phyloP scores from a whole-genome alignment of 2,888 invertebrate genomes.

The Myathropa florea region DNA sequence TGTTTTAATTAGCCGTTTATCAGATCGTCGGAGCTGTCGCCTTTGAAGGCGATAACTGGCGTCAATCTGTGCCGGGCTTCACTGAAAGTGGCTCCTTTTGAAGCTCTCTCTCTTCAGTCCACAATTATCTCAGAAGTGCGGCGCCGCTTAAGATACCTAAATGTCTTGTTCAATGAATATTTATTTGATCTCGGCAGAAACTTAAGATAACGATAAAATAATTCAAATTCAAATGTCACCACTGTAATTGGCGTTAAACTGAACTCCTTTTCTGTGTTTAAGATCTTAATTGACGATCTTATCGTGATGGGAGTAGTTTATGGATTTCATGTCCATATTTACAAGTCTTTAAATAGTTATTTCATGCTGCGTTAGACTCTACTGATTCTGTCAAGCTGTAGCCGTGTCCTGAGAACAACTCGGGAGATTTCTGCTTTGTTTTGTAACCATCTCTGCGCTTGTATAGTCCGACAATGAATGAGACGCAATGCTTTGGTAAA shows the following conservation, averaged over 20 bases:
- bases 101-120: background rate
- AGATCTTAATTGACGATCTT: background rate
- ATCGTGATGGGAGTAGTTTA: background rate
- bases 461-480: too few relatives aligned
- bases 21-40: background rate
- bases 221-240: background rate
- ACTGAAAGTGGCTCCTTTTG: background rate
- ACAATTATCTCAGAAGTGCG: background rate
- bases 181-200: background rate
- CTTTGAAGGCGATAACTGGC: background rate
- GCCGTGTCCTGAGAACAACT: too few relatives aligned
- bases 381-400: background rate
- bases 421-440: too few relatives aligned
- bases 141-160: background rate
- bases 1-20: slow-evolving; percentile 15
- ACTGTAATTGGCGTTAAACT: background rate
- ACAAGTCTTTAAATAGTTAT: background rate
- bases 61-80: too few relatives aligned
- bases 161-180: background rate
- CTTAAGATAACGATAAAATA: background rate
- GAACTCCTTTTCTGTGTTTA: background rate
- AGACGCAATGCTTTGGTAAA: too few relatives aligned
- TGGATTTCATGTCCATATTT: background rate
- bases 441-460: too few relatives aligned
- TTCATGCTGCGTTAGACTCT: background rate